phyloP scores from a whole-genome alignment of 2,888 invertebrate genomes.

The Pristionchus arcanus region DNA sequence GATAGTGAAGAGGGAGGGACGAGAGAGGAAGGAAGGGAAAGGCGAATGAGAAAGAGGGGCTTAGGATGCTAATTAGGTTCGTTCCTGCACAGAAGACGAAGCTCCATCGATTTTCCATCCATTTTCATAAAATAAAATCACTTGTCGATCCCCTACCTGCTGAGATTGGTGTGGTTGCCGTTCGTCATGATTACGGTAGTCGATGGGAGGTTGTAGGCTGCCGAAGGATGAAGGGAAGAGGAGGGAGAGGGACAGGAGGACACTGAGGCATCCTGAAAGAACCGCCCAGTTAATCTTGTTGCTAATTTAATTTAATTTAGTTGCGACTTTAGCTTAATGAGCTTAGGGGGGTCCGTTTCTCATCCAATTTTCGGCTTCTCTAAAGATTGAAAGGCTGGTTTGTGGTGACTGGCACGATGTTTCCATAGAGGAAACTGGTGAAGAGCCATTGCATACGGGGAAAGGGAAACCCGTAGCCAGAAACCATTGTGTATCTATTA shows the following conservation, averaged over 20 bases:
- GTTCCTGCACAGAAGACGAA: not conserved
- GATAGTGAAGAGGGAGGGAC: not conserved
- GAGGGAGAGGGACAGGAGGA: conserved; percentile 47
- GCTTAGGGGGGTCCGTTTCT: not conserved
- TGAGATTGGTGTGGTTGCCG: conserved; percentile 19
- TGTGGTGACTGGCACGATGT: not conserved
- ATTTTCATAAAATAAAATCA: not conserved
- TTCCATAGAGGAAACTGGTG: not conserved
- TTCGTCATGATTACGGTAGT: conserved; percentile 52
- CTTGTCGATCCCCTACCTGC: not conserved
- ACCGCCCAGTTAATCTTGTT: conserved; percentile 7
- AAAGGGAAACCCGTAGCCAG: not conserved
- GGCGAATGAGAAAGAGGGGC: conserved; percentile 35
- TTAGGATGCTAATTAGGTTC: conserved; percentile 36
- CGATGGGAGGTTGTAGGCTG: conserved; percentile 37
- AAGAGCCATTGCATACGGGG: not conserved
- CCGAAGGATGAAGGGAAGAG: conserved; percentile 33
- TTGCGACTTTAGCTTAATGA: not conserved
- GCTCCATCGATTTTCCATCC: conserved; percentile 48
- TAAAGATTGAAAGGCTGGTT: not conserved
- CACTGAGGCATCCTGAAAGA: conserved; percentile 42
- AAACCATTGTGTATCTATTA: not conserved
- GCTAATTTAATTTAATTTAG: not conserved
- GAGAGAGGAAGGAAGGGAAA: not conserved
- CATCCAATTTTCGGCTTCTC: not conserved